phyloP scores from a whole-genome alignment of 2,113 vertebrate species.

The Ammodramus savannarum region DNA sequence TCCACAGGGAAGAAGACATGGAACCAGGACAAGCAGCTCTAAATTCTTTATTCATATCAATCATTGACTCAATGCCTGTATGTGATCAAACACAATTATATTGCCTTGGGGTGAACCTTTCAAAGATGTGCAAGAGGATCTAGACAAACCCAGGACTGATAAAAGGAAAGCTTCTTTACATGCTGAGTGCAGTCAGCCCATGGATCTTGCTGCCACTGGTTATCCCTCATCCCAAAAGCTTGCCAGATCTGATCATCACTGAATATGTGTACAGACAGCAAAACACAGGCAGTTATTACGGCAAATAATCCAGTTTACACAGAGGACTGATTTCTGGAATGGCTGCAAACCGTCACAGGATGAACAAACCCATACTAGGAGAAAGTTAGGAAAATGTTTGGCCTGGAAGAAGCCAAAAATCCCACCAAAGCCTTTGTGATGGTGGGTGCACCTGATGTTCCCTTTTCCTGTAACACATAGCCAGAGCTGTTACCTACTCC shows the following conservation, averaged over 20 bases:
- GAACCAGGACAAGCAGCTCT: conserved; percentile 21
- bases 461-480: fast-evolving
- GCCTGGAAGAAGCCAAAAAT: neutral
- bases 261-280: neutral
- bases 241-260: neutral
- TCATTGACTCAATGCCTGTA: conserved; percentile 35
- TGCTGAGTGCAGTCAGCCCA: neutral
- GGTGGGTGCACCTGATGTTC: neutral
- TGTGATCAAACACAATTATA: conserved; percentile 55
- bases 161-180: conserved; percentile 29
- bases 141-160: conserved; percentile 34
- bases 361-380: fast-evolving
- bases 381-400: neutral
- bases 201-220: neutral
- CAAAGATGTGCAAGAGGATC: conserved; percentile 29
- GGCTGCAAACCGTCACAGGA: neutral
- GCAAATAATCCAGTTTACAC: neutral
- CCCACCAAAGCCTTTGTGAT: neutral
- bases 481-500: neutral
- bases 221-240: neutral
- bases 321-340: neutral
- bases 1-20: conserved; percentile 33
- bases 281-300: neutral
- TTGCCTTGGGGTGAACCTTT: conserved; percentile 46
- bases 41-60: conserved; percentile 54